Evolutionary conservation across 2,888 invertebrate species (phyloP), one percentile per base, ranked within the genome.

Genomic region (Eupelmus urozonus): DNA sequence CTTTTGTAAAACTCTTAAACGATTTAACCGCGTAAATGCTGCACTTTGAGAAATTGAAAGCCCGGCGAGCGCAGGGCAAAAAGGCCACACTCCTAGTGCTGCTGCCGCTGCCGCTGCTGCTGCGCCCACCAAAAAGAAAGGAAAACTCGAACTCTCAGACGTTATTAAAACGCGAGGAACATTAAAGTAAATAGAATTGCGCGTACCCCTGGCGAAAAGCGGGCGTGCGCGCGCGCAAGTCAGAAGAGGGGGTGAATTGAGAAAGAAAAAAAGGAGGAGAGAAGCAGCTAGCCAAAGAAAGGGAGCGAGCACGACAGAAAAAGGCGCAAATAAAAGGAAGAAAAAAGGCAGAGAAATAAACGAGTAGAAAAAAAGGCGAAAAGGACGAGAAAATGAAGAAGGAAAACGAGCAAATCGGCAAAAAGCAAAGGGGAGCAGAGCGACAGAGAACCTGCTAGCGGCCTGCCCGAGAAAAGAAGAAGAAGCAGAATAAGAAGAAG

Each of bases 161-260:
- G 79, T 80, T 65, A 72, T 73, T 73, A 51, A 74, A 76, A 79
- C 59, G 78, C 55, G 45, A 16, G 66, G 70, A 75, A 75, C 71
- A 78, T 74, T 65, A 65, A 74, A 70, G 78, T 62, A 74, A 78
- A 78, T 74, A 80, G 57, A 76, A 73, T 78, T 53, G 78, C 71
- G 71, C 18, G 53, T 53, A 53, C 27, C 51, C 62, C 57, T 66
- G 45, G 74, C 57, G 74, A 70, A 78, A 75, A 53, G 13, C 9
- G n/a, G n/a, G n/a, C n/a, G n/a, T n/a, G n/a, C n/a, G 16, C 9
- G 55, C 40, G 18, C 29, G 20, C n/a, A 13, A 69, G 40, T 40
- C 11, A 27, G 53, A 62, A 51, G 55, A 60, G 11, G 27, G 11
- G 20, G 20, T 4, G 34, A 63, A 45, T 60, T 18, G 59, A 27